Base-by-base conservation (phyloP, 2,888 invertebrate species). In the Archips crataeganus region DNA sequence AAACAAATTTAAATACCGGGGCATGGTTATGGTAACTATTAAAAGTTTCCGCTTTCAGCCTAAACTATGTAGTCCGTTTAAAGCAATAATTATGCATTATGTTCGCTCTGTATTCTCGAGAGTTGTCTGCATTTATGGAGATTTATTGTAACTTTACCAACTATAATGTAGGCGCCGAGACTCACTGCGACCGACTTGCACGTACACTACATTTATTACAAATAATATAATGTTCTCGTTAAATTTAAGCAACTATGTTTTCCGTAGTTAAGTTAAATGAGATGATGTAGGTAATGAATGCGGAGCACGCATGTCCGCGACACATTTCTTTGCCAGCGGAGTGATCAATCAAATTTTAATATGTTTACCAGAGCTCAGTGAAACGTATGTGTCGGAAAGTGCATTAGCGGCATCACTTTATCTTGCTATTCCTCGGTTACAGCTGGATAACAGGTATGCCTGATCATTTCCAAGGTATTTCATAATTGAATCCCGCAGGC, bases 101-200 rank as follows among this genome's bases (percentile, higher is more conserved):
- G 80, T 79, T 84, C 81, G 79, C 78, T 65, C 78, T 75, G 79
- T 79, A 75, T 82, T 81, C 81, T 81, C 79, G 70, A 75, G 80
- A 83, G 86, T 84, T 85, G 85, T 85, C 84, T 85, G 84, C 87
- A 81, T 87, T 87, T 86, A 89, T 87, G 86, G 83, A 87, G 86
- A 88, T 87, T 85, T 86, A 89, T 85, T 79, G 82, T 84, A 82
- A 85, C 81, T 87, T 80, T 73, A 80, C 81, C 79, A 84, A 87
- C 81, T 86, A 74, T 84, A 81, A 84, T 84, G 83, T 83, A 74
- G 74, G 74, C 74, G 60, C 74, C 74, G 74, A 72, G 72, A 54
- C 74, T 74, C 70, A 78, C 78, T 67, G 67, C 75, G 71, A 63
- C 76, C 78, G 71, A 77, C 77, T 77, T 74, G 71, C 76, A 75